These are phyloP conservation scores for Elaphurus davidianus DNA, from an alignment of 2,113 vertebrate species.

Conservation along the genomic window DNA sequence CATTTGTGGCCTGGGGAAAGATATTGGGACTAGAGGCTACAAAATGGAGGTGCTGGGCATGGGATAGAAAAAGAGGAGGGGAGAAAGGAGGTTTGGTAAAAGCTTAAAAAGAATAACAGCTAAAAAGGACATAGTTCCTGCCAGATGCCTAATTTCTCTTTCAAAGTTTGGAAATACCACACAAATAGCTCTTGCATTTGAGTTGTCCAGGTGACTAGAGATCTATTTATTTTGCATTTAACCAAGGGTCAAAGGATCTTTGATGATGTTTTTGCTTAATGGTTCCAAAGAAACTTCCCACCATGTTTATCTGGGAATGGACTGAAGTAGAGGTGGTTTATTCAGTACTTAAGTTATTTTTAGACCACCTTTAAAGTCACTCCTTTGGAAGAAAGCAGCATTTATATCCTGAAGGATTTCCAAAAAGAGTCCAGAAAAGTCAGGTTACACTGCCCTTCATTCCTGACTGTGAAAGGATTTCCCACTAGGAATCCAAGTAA, in stretches of 20 bases:
- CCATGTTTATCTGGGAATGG: not conserved
- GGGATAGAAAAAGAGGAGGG: not conserved
- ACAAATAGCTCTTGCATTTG: constrained; percentile 38
- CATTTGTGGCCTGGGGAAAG: constrained; percentile 16
- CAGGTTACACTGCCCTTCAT: not conserved
- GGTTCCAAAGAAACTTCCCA: constrained; percentile 20
- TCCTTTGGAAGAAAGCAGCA: constrained; percentile 1
- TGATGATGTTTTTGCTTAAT: constrained; percentile 42
- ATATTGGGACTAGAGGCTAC: not conserved
- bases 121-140: not conserved
- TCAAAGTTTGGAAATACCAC: not conserved
- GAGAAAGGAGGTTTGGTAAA: not conserved
- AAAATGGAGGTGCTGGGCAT: not conserved
- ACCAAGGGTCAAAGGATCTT: constrained; percentile 21
- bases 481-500: not conserved
- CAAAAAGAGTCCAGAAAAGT: constrained; percentile 23
- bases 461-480: constrained; percentile 11
- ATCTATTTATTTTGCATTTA: constrained; percentile 54
- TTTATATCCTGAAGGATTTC: constrained; percentile 19
- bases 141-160: constrained; percentile 33
- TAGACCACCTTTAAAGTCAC: constrained; percentile 33
- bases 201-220: constrained; percentile 1
- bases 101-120: not conserved
- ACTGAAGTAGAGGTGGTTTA: not conserved
- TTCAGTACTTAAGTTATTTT: constrained; percentile 35